These are phyloP conservation scores for Rhingia campestris DNA, from an alignment of 2,888 invertebrate species.

Conservation along the genomic window DNA sequence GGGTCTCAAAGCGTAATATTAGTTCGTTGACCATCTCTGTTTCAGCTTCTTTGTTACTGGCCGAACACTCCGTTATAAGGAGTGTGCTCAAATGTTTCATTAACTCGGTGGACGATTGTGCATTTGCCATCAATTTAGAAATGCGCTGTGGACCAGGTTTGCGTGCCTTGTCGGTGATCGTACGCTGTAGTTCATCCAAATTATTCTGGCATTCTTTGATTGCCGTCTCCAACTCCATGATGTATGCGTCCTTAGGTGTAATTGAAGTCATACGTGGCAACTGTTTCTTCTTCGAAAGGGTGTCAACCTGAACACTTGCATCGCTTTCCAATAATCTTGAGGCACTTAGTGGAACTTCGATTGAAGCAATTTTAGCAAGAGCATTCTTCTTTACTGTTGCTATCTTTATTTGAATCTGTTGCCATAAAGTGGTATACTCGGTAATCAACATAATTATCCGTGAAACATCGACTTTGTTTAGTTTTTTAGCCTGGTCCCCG, in stretches of 20 bases:
- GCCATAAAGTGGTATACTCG: slow-evolving; percentile 87
- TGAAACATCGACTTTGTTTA: slow-evolving; percentile 84
- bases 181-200: slow-evolving; percentile 87
- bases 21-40: slow-evolving; percentile 87
- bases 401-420: slow-evolving; percentile 85
- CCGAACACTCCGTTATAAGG: slow-evolving; percentile 89
- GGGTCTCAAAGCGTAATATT: slow-evolving; percentile 87
- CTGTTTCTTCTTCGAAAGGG: slow-evolving; percentile 84
- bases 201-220: slow-evolving; percentile 88
- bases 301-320: slow-evolving; percentile 91
- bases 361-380: slow-evolving; percentile 80
- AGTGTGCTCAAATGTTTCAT: slow-evolving; percentile 91
- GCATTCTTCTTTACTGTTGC: slow-evolving; percentile 82
- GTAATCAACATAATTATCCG: slow-evolving; percentile 86
- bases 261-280: slow-evolving; percentile 87
- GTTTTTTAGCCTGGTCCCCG: slow-evolving; percentile 85
- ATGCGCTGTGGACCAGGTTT: slow-evolving; percentile 88
- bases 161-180: slow-evolving; percentile 85
- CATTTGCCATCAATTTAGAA: slow-evolving; percentile 89
- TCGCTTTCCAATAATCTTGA: slow-evolving; percentile 90
- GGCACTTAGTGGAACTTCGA: slow-evolving; percentile 88
- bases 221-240: slow-evolving; percentile 89
- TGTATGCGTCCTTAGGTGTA: slow-evolving; percentile 92
- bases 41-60: slow-evolving; percentile 87
- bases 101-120: slow-evolving; percentile 91